Percentiles rank a stretch among this genome's conserved stretches.
Conservation (phyloP, 1,140 invertebrate species). For the Drosophila orosa region DNA sequence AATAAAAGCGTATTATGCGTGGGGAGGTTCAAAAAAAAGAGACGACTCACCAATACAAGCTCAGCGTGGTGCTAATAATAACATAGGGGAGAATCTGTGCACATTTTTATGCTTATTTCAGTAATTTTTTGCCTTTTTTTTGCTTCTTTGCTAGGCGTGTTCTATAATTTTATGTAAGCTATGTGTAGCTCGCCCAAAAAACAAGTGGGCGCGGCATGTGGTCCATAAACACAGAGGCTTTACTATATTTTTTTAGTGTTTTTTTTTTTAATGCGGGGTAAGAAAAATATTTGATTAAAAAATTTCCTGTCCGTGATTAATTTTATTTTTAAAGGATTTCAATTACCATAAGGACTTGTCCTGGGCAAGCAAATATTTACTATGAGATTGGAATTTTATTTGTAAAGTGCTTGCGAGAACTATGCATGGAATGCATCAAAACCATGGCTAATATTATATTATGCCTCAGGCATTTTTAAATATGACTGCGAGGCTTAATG, state of each 20-base stretch:
- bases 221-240: constrained; percentile 18
- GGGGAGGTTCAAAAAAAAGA: constrained; percentile 6
- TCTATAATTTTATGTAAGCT: constrained; percentile 65
- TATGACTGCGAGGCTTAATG: neutral
- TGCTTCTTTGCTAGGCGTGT: constrained; percentile 49
- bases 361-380: constrained; percentile 29
- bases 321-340: constrained; percentile 48
- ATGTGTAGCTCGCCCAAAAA: constrained; percentile 20
- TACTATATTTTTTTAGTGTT: constrained; percentile 16
- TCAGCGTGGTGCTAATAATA: constrained; percentile 49
- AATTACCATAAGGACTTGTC: constrained; percentile 32
- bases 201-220: constrained; percentile 58
- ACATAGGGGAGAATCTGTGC: constrained; percentile 42
- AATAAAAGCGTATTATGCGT: constrained; percentile 68
- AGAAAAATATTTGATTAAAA: constrained; percentile 44
- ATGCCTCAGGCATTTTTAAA: neutral
- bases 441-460: neutral
- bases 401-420: constrained; percentile 4
- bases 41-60: constrained; percentile 15
- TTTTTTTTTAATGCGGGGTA: constrained; percentile 20
- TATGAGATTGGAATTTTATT: constrained; percentile 27
- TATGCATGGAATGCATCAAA: constrained; percentile 15
- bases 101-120: constrained; percentile 62
- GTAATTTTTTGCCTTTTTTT: constrained; percentile 43
- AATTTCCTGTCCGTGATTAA: constrained; percentile 39